A percentile compares a stretch with the other conserved stretches of the same genome.
These are phyloP conservation scores for Cremastinae sp. DNA, from an alignment of 2,888 invertebrate species.

Conservation along the genomic window DNA sequence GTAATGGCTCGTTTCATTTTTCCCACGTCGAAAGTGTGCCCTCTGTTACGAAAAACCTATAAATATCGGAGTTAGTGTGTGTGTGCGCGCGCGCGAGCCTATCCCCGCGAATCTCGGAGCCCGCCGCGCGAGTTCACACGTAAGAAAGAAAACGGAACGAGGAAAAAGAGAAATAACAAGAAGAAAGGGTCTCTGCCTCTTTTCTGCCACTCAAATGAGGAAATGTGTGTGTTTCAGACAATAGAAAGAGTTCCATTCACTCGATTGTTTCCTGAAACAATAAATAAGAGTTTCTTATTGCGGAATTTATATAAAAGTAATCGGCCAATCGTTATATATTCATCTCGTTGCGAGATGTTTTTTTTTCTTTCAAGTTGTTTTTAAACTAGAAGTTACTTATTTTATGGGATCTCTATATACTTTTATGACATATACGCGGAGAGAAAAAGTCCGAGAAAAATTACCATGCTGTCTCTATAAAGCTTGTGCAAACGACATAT, in stretches of 20 bases:
- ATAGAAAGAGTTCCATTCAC: constrained; percentile 24
- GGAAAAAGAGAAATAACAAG: constrained; percentile 21
- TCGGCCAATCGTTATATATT: background rate
- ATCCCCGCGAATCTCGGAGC: constrained; percentile 1
- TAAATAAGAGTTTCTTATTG: background rate
- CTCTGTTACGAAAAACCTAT: constrained; percentile 7
- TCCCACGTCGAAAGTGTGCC: background rate
- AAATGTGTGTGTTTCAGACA: too few relatives aligned
- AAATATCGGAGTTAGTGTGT: constrained; percentile 7
- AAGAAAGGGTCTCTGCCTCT: too few relatives aligned
- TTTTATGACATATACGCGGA: too few relatives aligned
- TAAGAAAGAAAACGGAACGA: constrained; percentile 13
- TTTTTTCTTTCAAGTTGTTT: too few relatives aligned
- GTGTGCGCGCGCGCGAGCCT: too few relatives aligned
- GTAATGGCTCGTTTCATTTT: constrained; percentile 11
- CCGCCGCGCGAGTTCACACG: constrained; percentile 34
- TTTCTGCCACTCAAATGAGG: too few relatives aligned
- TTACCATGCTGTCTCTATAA: too few relatives aligned
- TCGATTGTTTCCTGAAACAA: constrained; percentile 33
- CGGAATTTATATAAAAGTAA: constrained; percentile 10
- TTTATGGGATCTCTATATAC: too few relatives aligned
- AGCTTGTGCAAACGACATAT: too few relatives aligned
- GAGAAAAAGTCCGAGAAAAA: too few relatives aligned
- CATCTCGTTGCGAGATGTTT: background rate
- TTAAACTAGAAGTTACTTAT: too few relatives aligned